Conservation (phyloP, 1,140 invertebrate genomes). For the Eumaeus atala region DNA sequence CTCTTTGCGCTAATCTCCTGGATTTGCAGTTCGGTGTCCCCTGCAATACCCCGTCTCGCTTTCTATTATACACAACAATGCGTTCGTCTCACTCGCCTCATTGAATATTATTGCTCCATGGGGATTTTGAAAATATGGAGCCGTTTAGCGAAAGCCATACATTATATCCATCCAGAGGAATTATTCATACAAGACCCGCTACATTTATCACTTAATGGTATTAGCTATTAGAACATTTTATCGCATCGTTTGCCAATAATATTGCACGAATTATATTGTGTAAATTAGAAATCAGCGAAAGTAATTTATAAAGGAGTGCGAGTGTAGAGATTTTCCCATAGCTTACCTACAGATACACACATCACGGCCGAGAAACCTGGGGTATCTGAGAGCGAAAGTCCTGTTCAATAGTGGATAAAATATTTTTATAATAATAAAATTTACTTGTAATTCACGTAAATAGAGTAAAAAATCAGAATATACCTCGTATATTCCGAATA, state of each 20-base stretch:
- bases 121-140: constrained; percentile 75
- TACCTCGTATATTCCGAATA: too few species aligned
- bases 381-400: too few species aligned
- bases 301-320: too few species aligned
- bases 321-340: too few species aligned
- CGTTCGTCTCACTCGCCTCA: constrained; percentile 57
- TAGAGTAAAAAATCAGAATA: too few species aligned
- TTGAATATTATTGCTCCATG: constrained; percentile 75
- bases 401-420: too few species aligned
- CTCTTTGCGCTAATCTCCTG: constrained; percentile 69
- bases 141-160: constrained; percentile 71
- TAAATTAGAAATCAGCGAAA: not conserved
- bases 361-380: too few species aligned
- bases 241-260: constrained; percentile 60
- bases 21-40: constrained; percentile 67
- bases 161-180: constrained; percentile 69
- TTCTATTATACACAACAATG: constrained; percentile 33
- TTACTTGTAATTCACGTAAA: too few species aligned
- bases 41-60: constrained; percentile 41
- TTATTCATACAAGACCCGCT: constrained; percentile 68
- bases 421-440: too few species aligned
- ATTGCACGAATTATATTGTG: too few species aligned
- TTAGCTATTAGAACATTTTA: constrained; percentile 69
- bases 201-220: constrained; percentile 73
- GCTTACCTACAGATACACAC: too few species aligned